These are phyloP conservation scores for Daphoenositta chrysoptera DNA, from an alignment of 2,113 vertebrate species.

Conservation along the genomic window DNA sequence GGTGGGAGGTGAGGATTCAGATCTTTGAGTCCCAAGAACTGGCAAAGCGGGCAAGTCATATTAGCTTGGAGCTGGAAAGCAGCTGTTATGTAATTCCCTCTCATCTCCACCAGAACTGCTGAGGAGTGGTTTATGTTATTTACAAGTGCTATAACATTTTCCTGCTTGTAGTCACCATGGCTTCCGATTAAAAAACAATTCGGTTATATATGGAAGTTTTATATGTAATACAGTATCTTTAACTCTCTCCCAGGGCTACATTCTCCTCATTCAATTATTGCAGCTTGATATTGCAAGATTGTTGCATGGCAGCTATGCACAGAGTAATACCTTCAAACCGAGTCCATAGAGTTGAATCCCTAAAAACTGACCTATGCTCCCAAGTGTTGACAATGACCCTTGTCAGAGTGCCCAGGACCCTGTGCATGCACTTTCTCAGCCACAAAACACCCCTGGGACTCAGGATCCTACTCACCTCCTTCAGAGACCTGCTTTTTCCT, in stretches of 20 bases:
- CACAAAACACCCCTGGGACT: neutral
- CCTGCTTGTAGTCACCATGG: neutral
- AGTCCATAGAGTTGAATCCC: neutral
- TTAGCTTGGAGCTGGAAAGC: neutral
- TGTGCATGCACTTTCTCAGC: accelerated
- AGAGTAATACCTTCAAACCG: neutral
- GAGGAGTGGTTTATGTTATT: neutral
- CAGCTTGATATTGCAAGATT: neutral
- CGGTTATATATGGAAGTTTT: neutral
- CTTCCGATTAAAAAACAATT: neutral
- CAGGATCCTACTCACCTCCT: neutral
- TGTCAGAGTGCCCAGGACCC: neutral
- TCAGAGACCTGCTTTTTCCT: neutral
- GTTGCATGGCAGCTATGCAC: neutral
- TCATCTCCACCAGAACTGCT: neutral
- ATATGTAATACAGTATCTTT: neutral
- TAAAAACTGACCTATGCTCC: neutral
- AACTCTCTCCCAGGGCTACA: neutral
- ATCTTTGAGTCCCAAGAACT: neutral
- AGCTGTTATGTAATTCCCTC: neutral
- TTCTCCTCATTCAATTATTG: neutral
- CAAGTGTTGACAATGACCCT: accelerated
- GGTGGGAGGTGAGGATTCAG: neutral
- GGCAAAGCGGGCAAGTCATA: neutral
- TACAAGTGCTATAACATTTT: neutral